Evolutionary conservation across 64 coral and sea anemone species (phyloP).

Genomic region (Trachythela sp.): DNA sequence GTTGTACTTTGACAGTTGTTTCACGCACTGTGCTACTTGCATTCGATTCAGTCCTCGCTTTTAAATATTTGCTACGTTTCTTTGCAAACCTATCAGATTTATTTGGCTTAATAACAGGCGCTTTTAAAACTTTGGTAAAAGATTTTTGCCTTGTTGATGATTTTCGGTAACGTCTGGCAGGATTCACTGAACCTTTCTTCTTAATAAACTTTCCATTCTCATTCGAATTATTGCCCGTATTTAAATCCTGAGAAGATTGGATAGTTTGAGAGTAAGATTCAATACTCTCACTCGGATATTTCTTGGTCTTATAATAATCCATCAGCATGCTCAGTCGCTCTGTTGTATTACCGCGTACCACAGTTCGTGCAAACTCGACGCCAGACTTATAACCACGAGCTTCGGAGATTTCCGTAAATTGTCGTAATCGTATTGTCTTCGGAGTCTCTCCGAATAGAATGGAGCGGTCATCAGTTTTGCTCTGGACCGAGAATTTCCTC

Average conservation of each 20-base stretch:
- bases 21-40: background rate
- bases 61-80: background rate
- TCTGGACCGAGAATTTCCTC: background rate
- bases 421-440: constrained; percentile 5
- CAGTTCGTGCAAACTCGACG: background rate
- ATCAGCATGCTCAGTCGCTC: background rate
- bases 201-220: background rate
- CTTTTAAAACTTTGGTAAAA: background rate
- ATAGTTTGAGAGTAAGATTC: background rate
- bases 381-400: background rate
- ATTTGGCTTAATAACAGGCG: background rate
- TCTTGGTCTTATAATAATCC: background rate
- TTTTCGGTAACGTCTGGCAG: background rate
- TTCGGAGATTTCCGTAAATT: background rate
- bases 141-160: background rate
- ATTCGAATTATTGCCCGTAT: background rate
- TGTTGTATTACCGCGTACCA: background rate
- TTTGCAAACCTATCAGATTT: background rate
- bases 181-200: background rate
- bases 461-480: background rate
- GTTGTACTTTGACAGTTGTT: background rate
- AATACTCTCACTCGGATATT: background rate
- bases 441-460: background rate
- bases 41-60: background rate
- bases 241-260: background rate